Conservation (phyloP, 2,797 vertebrate genomes). For the Acomys russatus region DNA sequence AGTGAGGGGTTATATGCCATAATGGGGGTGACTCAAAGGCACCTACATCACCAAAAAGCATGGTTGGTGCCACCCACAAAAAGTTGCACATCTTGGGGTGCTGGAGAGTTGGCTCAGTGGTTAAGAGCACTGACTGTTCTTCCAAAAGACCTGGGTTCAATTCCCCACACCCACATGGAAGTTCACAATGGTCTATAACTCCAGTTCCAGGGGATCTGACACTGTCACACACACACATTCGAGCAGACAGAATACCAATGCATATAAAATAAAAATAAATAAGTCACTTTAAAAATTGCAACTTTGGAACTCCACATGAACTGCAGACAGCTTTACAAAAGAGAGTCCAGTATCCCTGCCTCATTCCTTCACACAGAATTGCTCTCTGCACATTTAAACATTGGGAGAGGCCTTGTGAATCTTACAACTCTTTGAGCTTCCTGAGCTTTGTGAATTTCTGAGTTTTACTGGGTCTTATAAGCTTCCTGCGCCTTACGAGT, state of each 20-base stretch:
- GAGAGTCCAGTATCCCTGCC: neutral
- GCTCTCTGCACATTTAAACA: neutral
- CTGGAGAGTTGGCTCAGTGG: no score
- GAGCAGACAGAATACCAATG: no score
- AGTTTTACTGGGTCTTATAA: neutral
- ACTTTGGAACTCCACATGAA: neutral
- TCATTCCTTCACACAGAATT: neutral
- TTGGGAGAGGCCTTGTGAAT: neutral
- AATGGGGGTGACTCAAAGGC: neutral
- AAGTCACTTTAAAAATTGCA: neutral
- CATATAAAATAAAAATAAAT: no score
- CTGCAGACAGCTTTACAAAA: neutral
- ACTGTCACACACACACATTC: no score
- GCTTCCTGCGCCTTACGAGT: neutral
- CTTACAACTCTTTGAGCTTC: neutral
- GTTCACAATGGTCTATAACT: no score
- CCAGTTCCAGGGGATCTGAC: no score
- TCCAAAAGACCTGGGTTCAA: no score
- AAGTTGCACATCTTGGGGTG: neutral
- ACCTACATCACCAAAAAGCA: neutral
- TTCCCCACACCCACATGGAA: no score
- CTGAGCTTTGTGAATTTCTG: neutral
- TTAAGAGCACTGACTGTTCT: no score
- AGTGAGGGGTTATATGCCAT: neutral
- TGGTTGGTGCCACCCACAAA: neutral